These are phyloP conservation scores for Leptocoma aspasia DNA, from an alignment of 2,113 vertebrate genomes.

Conservation along the genomic window DNA sequence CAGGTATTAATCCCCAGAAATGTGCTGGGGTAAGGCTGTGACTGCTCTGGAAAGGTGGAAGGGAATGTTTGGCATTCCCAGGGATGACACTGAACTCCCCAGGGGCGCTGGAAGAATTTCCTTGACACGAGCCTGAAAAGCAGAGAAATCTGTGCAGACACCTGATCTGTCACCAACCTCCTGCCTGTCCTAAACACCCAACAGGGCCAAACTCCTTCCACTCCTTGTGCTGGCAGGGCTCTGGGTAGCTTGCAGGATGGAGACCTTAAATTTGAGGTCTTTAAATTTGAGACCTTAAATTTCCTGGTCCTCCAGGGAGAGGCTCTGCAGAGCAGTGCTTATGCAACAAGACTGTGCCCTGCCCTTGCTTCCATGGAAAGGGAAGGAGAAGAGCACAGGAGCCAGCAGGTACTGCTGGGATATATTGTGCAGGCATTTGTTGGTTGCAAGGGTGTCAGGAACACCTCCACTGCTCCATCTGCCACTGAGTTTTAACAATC, in stretches of 20 bases:
- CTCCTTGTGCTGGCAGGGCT: not conserved
- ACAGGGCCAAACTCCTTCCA: not conserved
- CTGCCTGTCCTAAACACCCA: not conserved
- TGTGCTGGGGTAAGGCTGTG: not conserved
- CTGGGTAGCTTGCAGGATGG: not conserved
- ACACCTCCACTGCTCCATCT: not conserved
- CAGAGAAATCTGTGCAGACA: not conserved
- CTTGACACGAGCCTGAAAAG: not conserved
- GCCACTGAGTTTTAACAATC: not conserved
- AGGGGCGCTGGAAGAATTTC: not conserved
- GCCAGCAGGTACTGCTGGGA: not conserved
- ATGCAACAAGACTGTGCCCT: not conserved
- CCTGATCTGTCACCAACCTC: not conserved
- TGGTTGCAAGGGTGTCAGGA: not conserved
- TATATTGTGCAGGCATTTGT: not conserved
- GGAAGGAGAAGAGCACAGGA: not conserved
- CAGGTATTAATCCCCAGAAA: not conserved
- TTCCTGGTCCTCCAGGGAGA: not conserved
- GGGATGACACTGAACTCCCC: not conserved
- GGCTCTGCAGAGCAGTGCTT: not conserved
- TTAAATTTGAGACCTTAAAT: not conserved
- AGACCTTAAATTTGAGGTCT: not conserved
- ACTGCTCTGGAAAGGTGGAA: not conserved
- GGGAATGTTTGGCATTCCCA: not conserved
- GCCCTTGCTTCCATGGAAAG: not conserved